Conservation (phyloP, 2,113 vertebrate species). For the Entomyzon cyanotis region DNA sequence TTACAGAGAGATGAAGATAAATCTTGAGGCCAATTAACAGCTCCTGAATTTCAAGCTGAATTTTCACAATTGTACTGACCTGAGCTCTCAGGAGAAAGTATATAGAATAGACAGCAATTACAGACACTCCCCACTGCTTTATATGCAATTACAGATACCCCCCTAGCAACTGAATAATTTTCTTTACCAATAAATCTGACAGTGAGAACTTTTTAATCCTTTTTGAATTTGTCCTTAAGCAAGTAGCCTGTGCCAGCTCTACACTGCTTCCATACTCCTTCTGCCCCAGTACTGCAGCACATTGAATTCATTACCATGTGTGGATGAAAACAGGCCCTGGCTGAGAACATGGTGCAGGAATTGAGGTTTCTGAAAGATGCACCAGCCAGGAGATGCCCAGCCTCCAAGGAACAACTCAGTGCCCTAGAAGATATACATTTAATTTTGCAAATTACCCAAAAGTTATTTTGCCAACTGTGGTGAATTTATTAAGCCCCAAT, state of each 20-base stretch:
- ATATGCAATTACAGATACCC: not conserved
- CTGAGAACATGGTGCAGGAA: not conserved
- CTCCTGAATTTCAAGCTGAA: not conserved
- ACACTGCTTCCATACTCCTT: not conserved
- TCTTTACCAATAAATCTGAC: not conserved
- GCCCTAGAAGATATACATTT: not conserved
- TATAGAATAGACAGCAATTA: not conserved
- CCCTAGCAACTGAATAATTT: not conserved
- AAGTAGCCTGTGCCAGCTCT: not conserved
- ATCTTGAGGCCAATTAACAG: not conserved
- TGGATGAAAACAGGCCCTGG: not conserved
- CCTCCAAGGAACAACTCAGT: not conserved
- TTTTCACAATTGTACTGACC: not conserved
- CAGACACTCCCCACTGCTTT: not conserved
- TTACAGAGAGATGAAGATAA: not conserved
- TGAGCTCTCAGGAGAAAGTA: not conserved
- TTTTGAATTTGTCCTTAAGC: not conserved
- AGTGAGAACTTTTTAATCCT: not conserved
- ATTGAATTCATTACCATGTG: rapidly evolving
- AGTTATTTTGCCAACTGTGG: not conserved
- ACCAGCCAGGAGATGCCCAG: not conserved
- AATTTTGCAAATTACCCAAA: not conserved
- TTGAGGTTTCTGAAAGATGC: not conserved
- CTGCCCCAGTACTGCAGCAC: not conserved
- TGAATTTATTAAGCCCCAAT: not conserved